These are phyloP conservation scores for Hypanus sabinus DNA, from an alignment of 2,113 vertebrate species.

Conservation along the genomic window DNA sequence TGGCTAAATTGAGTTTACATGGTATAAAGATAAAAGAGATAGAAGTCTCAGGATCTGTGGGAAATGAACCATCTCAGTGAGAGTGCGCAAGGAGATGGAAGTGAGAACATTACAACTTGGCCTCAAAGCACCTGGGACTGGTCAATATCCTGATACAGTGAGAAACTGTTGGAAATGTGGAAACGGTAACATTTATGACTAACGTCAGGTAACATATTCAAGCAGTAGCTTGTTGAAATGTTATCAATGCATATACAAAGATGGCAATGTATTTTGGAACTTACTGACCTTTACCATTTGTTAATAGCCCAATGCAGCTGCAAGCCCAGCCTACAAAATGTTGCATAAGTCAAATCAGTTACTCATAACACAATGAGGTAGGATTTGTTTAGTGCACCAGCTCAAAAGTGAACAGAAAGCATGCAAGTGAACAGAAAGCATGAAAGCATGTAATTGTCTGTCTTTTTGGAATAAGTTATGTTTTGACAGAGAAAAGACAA, in stretches of 20 bases:
- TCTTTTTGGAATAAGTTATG: too few species aligned
- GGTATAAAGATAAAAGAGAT: neutral
- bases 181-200: neutral
- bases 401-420: neutral
- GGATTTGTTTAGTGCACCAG: neutral
- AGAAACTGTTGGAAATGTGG: neutral
- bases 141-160: neutral
- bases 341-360: neutral
- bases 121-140: neutral
- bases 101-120: neutral
- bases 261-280: neutral
- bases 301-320: neutral
- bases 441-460: too few species aligned
- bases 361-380: neutral
- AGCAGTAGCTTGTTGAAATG: neutral
- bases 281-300: neutral
- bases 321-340: neutral
- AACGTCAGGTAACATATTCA: neutral
- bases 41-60: neutral
- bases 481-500: neutral
- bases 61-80: neutral
- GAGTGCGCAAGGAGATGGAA: neutral
- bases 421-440: neutral
- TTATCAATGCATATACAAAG: neutral
- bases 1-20: neutral